These are phyloP conservation scores for Sinocyclocheilus anshuiensis DNA, from an alignment of 2,113 vertebrate genomes.

Conservation along the genomic window DNA sequence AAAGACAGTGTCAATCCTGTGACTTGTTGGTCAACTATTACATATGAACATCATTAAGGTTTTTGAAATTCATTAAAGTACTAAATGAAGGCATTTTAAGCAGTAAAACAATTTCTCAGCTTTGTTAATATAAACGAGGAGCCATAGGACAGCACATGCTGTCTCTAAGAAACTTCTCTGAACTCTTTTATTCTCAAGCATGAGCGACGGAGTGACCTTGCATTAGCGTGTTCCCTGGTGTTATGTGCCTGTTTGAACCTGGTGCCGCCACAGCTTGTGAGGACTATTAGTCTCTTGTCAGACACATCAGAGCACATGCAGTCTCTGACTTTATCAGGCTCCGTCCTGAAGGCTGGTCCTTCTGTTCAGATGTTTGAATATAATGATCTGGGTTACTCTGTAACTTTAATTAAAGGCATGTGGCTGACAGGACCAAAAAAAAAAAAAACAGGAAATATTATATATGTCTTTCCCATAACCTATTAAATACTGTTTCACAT, in stretches of 20 bases:
- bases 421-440: background rate
- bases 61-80: background rate
- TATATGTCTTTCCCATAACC: background rate
- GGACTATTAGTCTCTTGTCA: constrained; percentile 37
- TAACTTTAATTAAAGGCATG: background rate
- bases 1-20: background rate
- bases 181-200: constrained; percentile 21
- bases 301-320: constrained; percentile 12
- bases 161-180: constrained; percentile 63
- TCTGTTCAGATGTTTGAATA: background rate
- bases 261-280: constrained; percentile 17
- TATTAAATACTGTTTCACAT: background rate
- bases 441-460: background rate
- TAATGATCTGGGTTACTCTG: constrained; percentile 11
- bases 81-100: background rate
- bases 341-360: background rate
- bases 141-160: background rate
- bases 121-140: background rate
- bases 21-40: background rate
- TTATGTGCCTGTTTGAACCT: constrained; percentile 31
- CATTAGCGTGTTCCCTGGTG: constrained; percentile 36
- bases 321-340: constrained; percentile 12
- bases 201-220: background rate
- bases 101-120: background rate
- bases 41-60: constrained; percentile 49